These are phyloP conservation scores for Schizothorax lantsangensis DNA, from an alignment of 2,797 vertebrate genomes.

Conservation along the genomic window DNA sequence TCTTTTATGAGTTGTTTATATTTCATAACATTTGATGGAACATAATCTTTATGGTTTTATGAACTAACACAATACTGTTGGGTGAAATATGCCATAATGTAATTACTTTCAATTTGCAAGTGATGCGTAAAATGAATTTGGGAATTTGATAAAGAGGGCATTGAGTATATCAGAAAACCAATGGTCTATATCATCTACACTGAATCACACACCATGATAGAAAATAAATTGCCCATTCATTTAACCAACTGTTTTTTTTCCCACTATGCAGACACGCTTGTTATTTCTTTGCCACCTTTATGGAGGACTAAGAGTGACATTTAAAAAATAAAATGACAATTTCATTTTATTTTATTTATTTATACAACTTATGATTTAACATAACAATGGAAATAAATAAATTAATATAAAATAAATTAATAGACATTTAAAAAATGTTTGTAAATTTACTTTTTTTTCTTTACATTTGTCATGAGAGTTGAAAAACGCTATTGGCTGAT, in stretches of 20 bases:
- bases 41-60: not conserved
- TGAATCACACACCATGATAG: not conserved
- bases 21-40: not conserved
- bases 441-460: not conserved
- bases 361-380: not conserved
- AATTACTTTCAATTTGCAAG: conserved; percentile 43
- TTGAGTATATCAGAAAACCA: conserved; percentile 24
- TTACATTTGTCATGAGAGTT: not conserved
- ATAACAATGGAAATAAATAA: not conserved
- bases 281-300: not conserved
- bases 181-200: not conserved
- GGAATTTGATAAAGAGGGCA: conserved; percentile 35
- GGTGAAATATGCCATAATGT: conserved; percentile 30
- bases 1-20: not conserved
- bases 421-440: not conserved
- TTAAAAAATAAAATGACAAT: not conserved
- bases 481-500: not conserved
- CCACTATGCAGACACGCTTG: not conserved
- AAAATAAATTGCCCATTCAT: not conserved
- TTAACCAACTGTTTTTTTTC: not conserved
- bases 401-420: not conserved
- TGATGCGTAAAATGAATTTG: conserved; percentile 51
- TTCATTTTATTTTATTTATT: not conserved
- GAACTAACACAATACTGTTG: not conserved
- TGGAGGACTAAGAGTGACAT: not conserved